phyloP scores from a whole-genome alignment of 2,113 vertebrate species.

The Arizona elegans region DNA sequence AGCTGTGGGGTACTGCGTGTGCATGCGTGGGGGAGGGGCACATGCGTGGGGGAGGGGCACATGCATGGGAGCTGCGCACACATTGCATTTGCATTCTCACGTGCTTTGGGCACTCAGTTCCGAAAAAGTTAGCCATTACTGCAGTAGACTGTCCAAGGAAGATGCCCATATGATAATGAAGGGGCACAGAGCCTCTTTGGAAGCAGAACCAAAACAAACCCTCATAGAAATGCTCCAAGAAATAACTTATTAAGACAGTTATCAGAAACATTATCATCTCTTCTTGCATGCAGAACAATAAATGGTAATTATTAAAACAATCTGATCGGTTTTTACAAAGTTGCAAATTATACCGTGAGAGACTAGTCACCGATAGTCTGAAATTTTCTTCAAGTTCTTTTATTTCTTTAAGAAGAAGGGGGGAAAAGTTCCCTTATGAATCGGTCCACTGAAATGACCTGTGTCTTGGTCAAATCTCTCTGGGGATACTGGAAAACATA shows the following conservation, averaged over 20 bases:
- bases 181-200: not conserved
- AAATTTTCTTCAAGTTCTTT: not conserved
- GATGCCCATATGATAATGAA: not conserved
- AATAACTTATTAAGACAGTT: not conserved
- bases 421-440: not conserved
- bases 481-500: not conserved
- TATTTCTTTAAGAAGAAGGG: not conserved
- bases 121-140: too few species aligned
- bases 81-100: too few species aligned
- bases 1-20: too few species aligned
- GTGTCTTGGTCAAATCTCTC: not conserved
- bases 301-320: not conserved
- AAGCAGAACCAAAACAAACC: not conserved
- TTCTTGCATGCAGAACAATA: not conserved
- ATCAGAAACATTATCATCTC: not conserved
- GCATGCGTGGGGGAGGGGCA: too few species aligned
- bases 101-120: too few species aligned
- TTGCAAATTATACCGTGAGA: not conserved
- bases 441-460: not conserved
- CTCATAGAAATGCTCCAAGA: not conserved
- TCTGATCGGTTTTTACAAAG: not conserved
- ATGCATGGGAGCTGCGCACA: too few species aligned
- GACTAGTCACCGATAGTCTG: not conserved
- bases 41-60: too few species aligned
- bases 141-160: not conserved